Evolutionary conservation across 2,888 invertebrate species (phyloP).

Genomic region (Drosophila nr. medialis): DNA sequence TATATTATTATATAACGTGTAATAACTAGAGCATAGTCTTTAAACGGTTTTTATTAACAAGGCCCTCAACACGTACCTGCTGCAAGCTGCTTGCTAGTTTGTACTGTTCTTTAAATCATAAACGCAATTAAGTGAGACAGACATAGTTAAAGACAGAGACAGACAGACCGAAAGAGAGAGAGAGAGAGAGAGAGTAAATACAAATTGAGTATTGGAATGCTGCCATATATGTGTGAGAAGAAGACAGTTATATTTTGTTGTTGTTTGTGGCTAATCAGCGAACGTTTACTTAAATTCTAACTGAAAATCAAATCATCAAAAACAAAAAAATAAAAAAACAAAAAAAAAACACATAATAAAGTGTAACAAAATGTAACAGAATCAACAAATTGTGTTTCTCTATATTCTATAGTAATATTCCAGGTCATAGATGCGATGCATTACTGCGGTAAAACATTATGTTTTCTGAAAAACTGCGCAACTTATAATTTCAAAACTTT

Average conservation of each 20-base stretch:
- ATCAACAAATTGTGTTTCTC: neutral
- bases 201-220: conserved; percentile 56
- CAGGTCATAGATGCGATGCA: conserved; percentile 41
- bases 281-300: conserved; percentile 62
- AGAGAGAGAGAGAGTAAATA: conserved; percentile 22
- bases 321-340: conserved; percentile 18
- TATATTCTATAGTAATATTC: conserved; percentile 21
- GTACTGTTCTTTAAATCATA: conserved; percentile 71
- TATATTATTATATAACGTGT: conserved; percentile 28
- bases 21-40: conserved; percentile 63
- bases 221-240: conserved; percentile 50
- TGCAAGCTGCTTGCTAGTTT: conserved; percentile 82
- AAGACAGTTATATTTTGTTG: conserved; percentile 17
- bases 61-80: conserved; percentile 83
- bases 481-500: neutral
- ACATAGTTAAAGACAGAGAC: neutral
- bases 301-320: conserved; percentile 51
- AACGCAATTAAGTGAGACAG: conserved; percentile 19
- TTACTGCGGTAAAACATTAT: conserved; percentile 29
- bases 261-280: conserved; percentile 44
- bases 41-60: conserved; percentile 79
- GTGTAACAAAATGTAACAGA: conserved; percentile 29
- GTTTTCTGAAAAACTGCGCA: neutral
- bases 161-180: neutral
- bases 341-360: conserved; percentile 33